These are phyloP conservation scores for Epistrophella euchroma DNA, from an alignment of 2,888 invertebrate species.

Conservation along the genomic window DNA sequence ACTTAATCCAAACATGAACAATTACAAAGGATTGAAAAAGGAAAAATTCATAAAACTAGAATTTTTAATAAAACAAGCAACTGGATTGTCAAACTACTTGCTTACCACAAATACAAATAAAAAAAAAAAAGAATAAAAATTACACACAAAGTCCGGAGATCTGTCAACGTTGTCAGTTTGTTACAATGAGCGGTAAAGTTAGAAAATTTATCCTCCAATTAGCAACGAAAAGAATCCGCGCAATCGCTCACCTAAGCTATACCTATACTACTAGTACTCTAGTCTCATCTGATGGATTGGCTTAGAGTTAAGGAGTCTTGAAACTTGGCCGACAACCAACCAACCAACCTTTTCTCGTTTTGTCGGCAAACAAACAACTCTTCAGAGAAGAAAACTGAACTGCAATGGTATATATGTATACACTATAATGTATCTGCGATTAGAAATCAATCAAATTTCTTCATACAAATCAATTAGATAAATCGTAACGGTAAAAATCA, in stretches of 20 bases:
- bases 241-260: conserved; percentile 44
- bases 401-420: not conserved
- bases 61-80: conserved; percentile 1
- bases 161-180: conserved; percentile 34
- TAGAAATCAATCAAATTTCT: conserved; percentile 76
- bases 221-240: conserved; percentile 63
- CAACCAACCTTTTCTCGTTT: conserved; percentile 15
- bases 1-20: conserved; percentile 5
- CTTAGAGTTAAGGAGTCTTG: conserved; percentile 8
- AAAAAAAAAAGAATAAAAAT: conserved; percentile 35
- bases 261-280: not conserved
- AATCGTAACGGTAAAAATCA: conserved; percentile 73
- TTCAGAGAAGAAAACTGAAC: conserved; percentile 43
- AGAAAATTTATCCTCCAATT: conserved; percentile 75
- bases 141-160: conserved; percentile 4
- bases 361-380: conserved; percentile 62
- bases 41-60: conserved; percentile 27
- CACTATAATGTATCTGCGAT: conserved; percentile 65
- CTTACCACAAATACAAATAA: not conserved
- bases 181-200: conserved; percentile 41
- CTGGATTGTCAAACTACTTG: conserved; percentile 47
- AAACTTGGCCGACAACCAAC: conserved; percentile 26
- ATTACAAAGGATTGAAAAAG: not conserved
- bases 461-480: conserved; percentile 76
- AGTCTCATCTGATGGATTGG: conserved; percentile 45